phyloP scores from a whole-genome alignment of 2,888 invertebrate species.

The Temnothorax unifasciatus region DNA sequence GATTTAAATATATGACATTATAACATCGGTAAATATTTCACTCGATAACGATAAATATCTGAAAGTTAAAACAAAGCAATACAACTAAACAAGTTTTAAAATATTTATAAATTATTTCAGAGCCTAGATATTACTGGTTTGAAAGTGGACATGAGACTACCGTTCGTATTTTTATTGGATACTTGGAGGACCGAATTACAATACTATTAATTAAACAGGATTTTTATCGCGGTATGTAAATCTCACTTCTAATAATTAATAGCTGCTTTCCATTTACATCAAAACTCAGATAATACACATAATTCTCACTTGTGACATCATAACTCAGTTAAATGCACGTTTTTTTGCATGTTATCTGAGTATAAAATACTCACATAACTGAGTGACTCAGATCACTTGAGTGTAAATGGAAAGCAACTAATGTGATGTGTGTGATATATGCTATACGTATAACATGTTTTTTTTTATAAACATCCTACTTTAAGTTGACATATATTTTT shows the following conservation, averaged over 20 bases:
- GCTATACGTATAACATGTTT: not conserved
- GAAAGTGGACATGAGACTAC: conserved; percentile 71
- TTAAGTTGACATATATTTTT: conserved; percentile 37
- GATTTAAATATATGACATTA: conserved; percentile 76
- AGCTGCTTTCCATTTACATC: no score
- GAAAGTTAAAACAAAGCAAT: not conserved
- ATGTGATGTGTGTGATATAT: conserved; percentile 13
- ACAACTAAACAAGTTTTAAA: not conserved
- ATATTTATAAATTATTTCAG: conserved; percentile 70
- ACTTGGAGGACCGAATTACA: not conserved
- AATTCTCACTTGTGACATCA: no score
- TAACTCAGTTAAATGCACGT: no score
- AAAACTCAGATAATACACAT: no score
- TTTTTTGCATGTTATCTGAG: no score
- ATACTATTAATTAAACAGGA: conserved; percentile 1
- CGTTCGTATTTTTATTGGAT: conserved; percentile 76
- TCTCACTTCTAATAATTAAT: not conserved
- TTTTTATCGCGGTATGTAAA: conserved; percentile 4
- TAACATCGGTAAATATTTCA: conserved; percentile 75
- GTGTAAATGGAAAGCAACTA: no score
- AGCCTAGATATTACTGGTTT: conserved; percentile 72
- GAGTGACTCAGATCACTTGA: no score
- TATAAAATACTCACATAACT: no score
- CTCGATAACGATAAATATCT: not conserved
- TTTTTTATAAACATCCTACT: conserved; percentile 16